Base-by-base conservation (phyloP, 2,797 vertebrate species). In the Parotocinclus haroldoi region DNA sequence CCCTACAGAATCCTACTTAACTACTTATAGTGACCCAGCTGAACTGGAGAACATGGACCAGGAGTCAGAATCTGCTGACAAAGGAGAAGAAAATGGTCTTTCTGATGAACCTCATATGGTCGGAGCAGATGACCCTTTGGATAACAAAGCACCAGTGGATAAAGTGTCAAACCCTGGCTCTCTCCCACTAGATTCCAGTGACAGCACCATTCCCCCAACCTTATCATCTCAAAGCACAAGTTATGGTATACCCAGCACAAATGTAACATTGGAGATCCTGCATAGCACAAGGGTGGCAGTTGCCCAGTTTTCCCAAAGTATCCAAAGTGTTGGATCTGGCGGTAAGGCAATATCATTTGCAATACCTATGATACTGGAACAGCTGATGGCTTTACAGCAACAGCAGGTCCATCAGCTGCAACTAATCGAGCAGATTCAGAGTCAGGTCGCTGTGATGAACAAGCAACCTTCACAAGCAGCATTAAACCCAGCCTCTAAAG, bases 361-460 rank as follows among this genome's bases (percentile, higher is more conserved):
- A 39, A 92, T 99, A 78, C 96, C 96, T 0, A 86, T 94, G 85
- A 99, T 99, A 78, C 88, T 99, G 76, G 95, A 99, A 82, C 96
- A 96, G 83, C 86, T 99, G 66, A 84, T 98, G 83, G 93, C 95
- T 9, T 80, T 99, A 82, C 97, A 98, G 85, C 94, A 96, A 72
- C 97, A 99, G 76, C 97, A 99, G 83, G 92, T 98, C 48, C 96
- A 94, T 78, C 97, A 99, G 86, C 90, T 99, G 77, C 95, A 97
- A 87, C 92, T 99, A 7, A 99, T 98, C 0, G 95, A 99, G 85
- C 96, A 98, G 90, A 99, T 99, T 82, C 94, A 94, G 76, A 98
- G 90, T 78, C 96, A 98, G 81, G 95, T 99, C 17, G 93, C 96
- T 1, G 81, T 92, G 79, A 98, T 99, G 93, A 96, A 92, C 82